These are phyloP conservation scores for Nomada hirtipes DNA, from an alignment of 2,888 invertebrate species.

Conservation along the genomic window DNA sequence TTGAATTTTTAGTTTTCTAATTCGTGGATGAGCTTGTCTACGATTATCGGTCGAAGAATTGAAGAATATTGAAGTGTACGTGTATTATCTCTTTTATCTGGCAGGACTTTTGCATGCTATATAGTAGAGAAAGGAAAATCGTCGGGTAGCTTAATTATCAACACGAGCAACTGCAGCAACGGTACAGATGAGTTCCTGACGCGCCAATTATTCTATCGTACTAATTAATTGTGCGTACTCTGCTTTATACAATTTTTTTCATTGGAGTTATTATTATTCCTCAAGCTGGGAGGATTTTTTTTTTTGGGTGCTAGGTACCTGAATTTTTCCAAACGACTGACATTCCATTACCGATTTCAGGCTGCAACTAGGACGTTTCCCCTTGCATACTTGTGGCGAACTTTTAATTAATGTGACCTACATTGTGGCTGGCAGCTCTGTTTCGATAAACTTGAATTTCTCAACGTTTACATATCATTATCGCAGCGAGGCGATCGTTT, in stretches of 20 bases:
- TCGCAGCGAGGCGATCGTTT: constrained; percentile 16
- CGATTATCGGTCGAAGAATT: no score
- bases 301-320: no score
- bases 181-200: not conserved
- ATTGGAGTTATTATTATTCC: no score
- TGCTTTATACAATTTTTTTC: not conserved
- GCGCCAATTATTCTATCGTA: constrained; percentile 2
- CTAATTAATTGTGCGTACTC: constrained; percentile 24
- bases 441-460: not conserved
- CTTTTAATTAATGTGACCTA: constrained; percentile 62
- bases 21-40: no score
- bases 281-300: constrained; percentile 30
- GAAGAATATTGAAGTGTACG: no score
- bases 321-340: not conserved
- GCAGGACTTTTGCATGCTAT: no score
- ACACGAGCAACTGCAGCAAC: not conserved
- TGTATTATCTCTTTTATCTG: no score
- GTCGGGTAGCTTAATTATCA: constrained; percentile 25
- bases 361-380: constrained; percentile 47
- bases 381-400: constrained; percentile 45
- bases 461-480: not conserved
- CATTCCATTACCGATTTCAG: not conserved
- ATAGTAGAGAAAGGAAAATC: not conserved
- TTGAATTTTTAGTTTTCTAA: not conserved
- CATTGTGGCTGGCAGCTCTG: not conserved